Base-by-base conservation (phyloP, 2,797 vertebrate species). In the Myotis planiceps region DNA sequence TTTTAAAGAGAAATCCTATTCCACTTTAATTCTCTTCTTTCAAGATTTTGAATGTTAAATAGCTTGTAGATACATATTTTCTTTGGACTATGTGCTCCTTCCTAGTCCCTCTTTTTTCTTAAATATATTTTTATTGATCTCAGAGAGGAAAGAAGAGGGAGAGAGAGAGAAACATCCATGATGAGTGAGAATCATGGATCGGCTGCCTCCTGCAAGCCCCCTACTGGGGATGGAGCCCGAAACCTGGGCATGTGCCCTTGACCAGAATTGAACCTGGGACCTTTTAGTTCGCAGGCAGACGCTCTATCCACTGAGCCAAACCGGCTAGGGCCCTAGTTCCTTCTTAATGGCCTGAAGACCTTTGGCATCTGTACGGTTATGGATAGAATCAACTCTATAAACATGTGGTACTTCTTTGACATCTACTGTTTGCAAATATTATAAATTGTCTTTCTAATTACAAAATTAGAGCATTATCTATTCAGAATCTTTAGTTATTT, bases 361-460 rank as follows among this genome's bases (percentile, higher is more conserved):
- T 8, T 71, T 32, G 45, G 1, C 29, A 21, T 72, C 66, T 84
- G 21, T 19, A 88, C 80, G 29, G 53, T 95, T 93, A 12, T 21
- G 6, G 74, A 80, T 6, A n/a, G 96, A 9, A 10, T 58, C 23
- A 15, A 12, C 27, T 97, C 69, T 45, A 1, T 90, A 58, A 87
- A 93, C 81, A 55, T 37, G 0, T 87, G 89, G n/a, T 65, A 93
- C 81, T 32, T 75, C 42, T 66, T 75, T 9, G 53, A 94, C 29
- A 7, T 60, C n/a, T 63, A 45, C 18, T 72, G 87, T 37, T 75
- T 93, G 90, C 32, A 49, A 76, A 32, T n/a, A 58, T 39, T 94
- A 47, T 9, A 32, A 15, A 92, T 51, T 68, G 29, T 18, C 81
- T 97, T 53, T 60, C 37, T 81, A 96, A 88, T 68, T 74, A 23